Conservation (phyloP, 2,113 vertebrate species). For the Alaudala cheleensis region DNA sequence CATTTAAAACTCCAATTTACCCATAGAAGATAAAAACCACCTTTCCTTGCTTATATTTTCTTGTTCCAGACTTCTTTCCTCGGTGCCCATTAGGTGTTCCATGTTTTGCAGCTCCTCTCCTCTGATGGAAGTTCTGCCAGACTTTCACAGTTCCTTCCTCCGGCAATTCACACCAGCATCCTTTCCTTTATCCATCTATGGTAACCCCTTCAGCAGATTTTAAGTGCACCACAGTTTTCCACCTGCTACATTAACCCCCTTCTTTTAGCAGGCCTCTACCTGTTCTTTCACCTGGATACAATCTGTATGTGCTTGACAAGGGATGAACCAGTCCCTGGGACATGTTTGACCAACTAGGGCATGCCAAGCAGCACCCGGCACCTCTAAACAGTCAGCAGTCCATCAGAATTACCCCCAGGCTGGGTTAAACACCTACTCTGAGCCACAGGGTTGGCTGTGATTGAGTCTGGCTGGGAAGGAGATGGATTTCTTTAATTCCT, state of each 20-base stretch:
- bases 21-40: fast-evolving
- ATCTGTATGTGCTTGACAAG: not conserved
- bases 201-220: not conserved
- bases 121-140: not conserved
- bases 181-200: not conserved
- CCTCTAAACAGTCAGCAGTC: not conserved
- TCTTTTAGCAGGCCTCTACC: not conserved
- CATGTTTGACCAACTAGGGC: not conserved
- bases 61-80: not conserved
- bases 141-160: not conserved
- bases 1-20: not conserved
- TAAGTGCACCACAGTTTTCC: not conserved
- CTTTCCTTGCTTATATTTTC: not conserved
- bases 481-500: not conserved
- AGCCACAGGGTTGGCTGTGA: not conserved
- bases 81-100: not conserved
- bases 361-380: fast-evolving
- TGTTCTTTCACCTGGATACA: not conserved
- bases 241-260: not conserved
- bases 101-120: not conserved
- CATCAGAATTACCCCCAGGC: not conserved
- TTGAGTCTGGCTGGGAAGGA: not conserved
- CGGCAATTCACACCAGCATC: not conserved
- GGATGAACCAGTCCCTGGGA: not conserved
- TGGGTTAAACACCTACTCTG: not conserved